Evolutionary conservation across 2,113 vertebrate genomes (phyloP).

Genomic region (Piliocolobus tephrosceles): DNA sequence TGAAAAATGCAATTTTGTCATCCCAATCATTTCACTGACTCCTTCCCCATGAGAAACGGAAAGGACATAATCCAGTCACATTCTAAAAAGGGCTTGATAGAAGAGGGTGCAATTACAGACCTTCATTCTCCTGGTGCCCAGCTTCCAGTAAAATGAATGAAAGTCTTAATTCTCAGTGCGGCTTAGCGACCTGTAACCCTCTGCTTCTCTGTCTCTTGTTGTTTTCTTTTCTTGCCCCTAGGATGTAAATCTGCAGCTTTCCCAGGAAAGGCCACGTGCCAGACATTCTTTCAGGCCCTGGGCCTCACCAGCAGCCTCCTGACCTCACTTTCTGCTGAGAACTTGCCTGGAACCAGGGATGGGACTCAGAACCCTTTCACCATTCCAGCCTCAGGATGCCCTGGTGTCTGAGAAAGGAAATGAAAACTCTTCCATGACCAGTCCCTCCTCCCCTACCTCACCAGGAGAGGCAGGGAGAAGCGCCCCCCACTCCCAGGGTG

Average conservation of each 20-base stretch:
- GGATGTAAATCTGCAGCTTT: background rate
- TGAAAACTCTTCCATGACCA: accelerated
- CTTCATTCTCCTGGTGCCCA: background rate
- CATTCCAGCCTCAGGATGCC: background rate
- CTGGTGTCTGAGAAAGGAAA: background rate
- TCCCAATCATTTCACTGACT: accelerated
- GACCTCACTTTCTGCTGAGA: too few relatives aligned
- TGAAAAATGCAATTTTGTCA: accelerated
- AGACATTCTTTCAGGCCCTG: too few relatives aligned
- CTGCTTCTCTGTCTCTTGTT: background rate
- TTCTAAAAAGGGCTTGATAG: background rate
- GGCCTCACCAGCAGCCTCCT: background rate
- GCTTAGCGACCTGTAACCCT: background rate
- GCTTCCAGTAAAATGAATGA: background rate
- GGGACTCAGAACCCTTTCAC: background rate
- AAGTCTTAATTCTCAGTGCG: background rate
- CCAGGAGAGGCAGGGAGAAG: background rate
- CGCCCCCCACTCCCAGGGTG: accelerated
- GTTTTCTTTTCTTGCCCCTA: background rate
- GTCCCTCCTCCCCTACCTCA: background rate
- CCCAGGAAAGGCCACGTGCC: background rate
- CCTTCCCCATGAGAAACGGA: background rate
- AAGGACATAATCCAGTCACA: accelerated
- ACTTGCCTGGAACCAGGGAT: background rate
- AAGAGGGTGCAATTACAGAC: background rate